These are phyloP conservation scores for Phyllostomus discolor DNA, from an alignment of 2,113 vertebrate species.

Conservation along the genomic window DNA sequence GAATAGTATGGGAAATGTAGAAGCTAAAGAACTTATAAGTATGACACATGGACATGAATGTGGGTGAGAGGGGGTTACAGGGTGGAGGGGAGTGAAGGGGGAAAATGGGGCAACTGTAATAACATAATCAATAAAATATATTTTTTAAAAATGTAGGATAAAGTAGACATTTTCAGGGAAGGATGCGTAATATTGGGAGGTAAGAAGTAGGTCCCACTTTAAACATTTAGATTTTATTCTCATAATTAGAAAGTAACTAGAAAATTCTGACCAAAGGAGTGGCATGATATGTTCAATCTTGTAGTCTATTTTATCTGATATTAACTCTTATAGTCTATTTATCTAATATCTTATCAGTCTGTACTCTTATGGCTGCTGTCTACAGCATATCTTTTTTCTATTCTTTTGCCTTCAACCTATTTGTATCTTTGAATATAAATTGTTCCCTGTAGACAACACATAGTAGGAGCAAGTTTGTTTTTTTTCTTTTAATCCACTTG, in stretches of 20 bases:
- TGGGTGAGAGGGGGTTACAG: too few relatives aligned
- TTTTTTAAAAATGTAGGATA: neutral
- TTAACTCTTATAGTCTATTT: neutral
- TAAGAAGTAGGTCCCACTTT: neutral
- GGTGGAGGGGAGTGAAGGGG: too few relatives aligned
- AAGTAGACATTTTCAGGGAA: constrained; percentile 1
- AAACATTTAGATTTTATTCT: neutral
- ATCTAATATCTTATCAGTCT: neutral
- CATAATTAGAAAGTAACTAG: neutral
- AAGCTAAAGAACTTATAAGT: too few relatives aligned
- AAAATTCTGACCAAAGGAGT: neutral
- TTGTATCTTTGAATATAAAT: neutral
- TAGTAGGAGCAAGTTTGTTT: neutral
- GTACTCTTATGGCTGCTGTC: neutral
- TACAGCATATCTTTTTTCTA: neutral
- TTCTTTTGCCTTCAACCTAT: neutral
- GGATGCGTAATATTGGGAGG: neutral
- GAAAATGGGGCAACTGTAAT: too few relatives aligned
- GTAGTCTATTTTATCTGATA: neutral
- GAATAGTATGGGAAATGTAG: too few relatives aligned
- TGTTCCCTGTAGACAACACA: neutral
- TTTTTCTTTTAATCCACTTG: neutral
- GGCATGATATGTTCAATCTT: neutral
- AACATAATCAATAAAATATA: too few relatives aligned
- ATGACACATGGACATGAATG: too few relatives aligned